Percentiles rank a stretch among this genome's conserved stretches.
phyloP scores from a whole-genome alignment of 2,113 vertebrate genomes.

The Vicugna pacos region DNA sequence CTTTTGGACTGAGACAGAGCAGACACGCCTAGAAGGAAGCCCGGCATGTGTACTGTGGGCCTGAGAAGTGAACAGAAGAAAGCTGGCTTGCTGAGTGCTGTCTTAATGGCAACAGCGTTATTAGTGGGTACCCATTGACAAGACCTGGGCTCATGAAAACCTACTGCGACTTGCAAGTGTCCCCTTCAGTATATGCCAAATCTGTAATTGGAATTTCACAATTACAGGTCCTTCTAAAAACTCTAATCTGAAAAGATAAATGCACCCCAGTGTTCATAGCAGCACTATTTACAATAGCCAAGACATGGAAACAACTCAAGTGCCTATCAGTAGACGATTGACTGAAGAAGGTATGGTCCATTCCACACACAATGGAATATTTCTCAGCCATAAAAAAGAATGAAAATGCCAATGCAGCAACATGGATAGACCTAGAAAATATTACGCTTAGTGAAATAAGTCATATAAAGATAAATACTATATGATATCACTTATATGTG shows the following conservation, averaged over 20 bases:
- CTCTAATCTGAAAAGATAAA: not conserved
- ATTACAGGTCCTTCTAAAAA: not conserved
- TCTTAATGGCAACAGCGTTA: not conserved
- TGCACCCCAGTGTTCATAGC: not conserved
- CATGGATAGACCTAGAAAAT: too few relatives aligned
- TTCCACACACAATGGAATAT: not conserved
- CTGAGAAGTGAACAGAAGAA: not conserved
- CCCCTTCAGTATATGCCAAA: not conserved
- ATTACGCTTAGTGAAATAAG: too few relatives aligned
- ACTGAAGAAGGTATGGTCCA: not conserved
- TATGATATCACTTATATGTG: not conserved
- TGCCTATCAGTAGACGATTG: not conserved
- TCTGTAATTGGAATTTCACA: not conserved
- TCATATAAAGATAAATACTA: too few relatives aligned
- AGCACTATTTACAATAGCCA: not conserved
- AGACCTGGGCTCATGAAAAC: not conserved
- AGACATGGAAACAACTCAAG: not conserved
- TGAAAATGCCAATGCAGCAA: not conserved
- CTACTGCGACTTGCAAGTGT: not conserved
- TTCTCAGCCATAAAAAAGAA: not conserved
- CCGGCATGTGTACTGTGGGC: not conserved
- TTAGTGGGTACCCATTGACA: not conserved
- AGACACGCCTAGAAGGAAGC: not conserved
- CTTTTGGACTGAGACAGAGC: not conserved
- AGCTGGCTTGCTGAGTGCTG: not conserved